Evolutionary conservation across 2,113 vertebrate genomes (phyloP).

Genomic region (Shinisaurus crocodilurus): DNA sequence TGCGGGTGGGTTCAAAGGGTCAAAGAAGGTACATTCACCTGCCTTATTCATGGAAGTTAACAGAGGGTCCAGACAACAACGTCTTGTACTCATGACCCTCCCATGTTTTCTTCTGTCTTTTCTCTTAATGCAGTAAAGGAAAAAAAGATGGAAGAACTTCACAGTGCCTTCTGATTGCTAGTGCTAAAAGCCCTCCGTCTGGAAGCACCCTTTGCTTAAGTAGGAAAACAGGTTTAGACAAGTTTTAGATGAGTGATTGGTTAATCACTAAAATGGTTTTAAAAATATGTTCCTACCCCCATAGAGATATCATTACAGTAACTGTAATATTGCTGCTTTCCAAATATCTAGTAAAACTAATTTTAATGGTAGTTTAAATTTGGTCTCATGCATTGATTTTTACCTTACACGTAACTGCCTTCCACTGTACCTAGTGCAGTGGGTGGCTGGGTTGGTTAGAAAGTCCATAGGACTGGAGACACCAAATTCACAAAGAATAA

Average conservation of each 20-base stretch:
- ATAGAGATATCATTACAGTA: neutral
- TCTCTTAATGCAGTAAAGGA: too few relatives aligned
- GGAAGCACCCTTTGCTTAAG: neutral
- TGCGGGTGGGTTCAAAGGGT: neutral
- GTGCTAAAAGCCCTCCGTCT: too few relatives aligned
- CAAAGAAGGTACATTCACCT: neutral
- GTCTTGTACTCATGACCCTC: too few relatives aligned
- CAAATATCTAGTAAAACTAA: neutral
- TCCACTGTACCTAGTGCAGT: neutral
- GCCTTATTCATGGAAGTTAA: too few relatives aligned
- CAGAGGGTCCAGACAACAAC: too few relatives aligned
- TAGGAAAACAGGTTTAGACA: neutral
- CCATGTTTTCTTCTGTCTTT: too few relatives aligned
- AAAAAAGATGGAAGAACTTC: too few relatives aligned
- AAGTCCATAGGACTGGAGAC: neutral
- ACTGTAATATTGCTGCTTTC: neutral
- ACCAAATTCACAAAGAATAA: neutral
- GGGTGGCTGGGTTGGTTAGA: neutral
- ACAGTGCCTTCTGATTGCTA: too few relatives aligned
- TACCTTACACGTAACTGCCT: neutral
- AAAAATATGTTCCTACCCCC: neutral
- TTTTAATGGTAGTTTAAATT: neutral
- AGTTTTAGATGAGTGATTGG: neutral
- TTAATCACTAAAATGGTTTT: neutral
- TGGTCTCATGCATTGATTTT: neutral